Base-by-base conservation (phyloP, 2,797 vertebrate species). In the Arremon aurantiirostris region DNA sequence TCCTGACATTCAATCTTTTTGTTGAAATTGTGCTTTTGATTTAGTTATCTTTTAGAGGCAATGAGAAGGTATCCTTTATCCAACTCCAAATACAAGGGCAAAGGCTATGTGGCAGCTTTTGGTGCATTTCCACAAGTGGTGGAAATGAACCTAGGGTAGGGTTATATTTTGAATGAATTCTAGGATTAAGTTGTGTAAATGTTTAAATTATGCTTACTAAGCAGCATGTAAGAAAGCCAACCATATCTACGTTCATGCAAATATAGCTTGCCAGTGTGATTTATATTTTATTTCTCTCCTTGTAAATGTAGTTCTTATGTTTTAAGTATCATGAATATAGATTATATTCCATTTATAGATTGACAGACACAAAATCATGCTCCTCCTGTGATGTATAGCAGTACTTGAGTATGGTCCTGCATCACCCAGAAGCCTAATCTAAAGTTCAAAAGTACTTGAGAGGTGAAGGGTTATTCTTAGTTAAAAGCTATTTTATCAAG, bases 71-170 rank as follows among this genome's bases (percentile, higher is more conserved):
- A 42, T n/a, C 30, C 5, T 69, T 53, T 35, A 16, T 50, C 53
- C 32, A 23, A 37, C 8, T 46, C 12, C 0, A 1, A 56, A 37
- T 23, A 18, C 6, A 35, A 20, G 4, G 19, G 26, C 41, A 56
- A 55, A 50, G 14, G 23, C 28, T 20, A 35, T 1, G 11, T 8
- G 16, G 23, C 52, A 82, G 18, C 5, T 34, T 57, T 24, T 35
- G 23, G 4, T 18, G 15, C 4, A 12, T 77, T 91, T 92, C 9
- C 12, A 63, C 11, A 50, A 26, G 27, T 2, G 0, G 5, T 11
- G 19, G 12, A 75, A 77, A 78, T 0, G 1, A 37, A 34, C 2
- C 3, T 32, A 34, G 2, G 2, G 3, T 60, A 19, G 7, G 16
- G 18, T 64, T 66, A 44, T 21, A 37, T 6, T 66, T 49, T 35